Evolutionary conservation across 2,888 invertebrate species (phyloP).

Genomic region (Tortricodes alternella): DNA sequence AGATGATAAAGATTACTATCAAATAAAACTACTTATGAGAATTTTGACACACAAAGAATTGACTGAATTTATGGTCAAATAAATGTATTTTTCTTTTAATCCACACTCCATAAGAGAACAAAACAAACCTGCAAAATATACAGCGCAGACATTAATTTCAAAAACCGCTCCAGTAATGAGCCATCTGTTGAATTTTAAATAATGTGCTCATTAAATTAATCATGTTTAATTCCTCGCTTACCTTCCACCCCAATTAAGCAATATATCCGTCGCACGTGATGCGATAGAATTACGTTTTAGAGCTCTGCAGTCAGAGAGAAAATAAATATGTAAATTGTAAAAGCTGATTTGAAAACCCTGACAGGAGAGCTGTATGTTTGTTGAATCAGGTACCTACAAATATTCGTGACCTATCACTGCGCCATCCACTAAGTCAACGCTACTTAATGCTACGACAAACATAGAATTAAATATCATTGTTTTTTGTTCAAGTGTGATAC

Average conservation of each 20-base stretch:
- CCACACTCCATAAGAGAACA: background rate
- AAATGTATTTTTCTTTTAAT: background rate
- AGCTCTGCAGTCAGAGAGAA: background rate
- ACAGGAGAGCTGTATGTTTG: too few relatives aligned
- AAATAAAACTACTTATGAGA: too few relatives aligned
- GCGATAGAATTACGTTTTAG: background rate
- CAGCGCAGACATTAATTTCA: conserved; percentile 14
- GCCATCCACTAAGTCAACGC: too few relatives aligned
- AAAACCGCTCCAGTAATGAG: conserved; percentile 18
- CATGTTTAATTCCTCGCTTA: conserved; percentile 18
- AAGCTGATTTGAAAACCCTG: too few relatives aligned
- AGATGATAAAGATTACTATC: too few relatives aligned
- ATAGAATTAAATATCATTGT: too few relatives aligned
- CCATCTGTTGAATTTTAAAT: conserved; percentile 30
- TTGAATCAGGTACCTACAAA: too few relatives aligned
- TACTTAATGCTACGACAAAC: too few relatives aligned
- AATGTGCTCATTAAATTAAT: conserved; percentile 26
- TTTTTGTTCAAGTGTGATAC: too few relatives aligned
- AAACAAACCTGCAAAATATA: background rate
- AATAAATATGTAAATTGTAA: background rate
- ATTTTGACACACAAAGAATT: too few relatives aligned
- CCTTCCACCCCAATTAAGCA: conserved; percentile 11
- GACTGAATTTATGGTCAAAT: background rate
- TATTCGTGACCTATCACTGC: too few relatives aligned
- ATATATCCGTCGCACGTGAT: conserved; percentile 1